These are phyloP conservation scores for Crocodylus rhombifer DNA, from an alignment of 2,797 vertebrate species.

Conservation along the genomic window DNA sequence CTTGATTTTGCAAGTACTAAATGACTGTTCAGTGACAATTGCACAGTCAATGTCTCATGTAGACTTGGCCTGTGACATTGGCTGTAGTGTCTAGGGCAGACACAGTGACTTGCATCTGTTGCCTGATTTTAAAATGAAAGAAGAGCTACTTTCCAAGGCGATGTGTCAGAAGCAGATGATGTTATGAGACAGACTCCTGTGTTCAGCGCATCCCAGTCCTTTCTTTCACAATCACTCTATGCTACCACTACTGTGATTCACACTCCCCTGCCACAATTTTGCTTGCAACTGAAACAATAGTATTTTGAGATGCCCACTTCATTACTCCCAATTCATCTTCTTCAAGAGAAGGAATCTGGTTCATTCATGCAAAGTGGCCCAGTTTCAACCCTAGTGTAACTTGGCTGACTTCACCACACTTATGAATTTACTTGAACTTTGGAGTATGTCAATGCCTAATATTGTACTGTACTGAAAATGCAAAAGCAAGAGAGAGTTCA, in stretches of 20 bases:
- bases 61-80: no score
- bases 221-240: accelerated
- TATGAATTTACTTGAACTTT: not conserved
- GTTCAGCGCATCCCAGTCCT: accelerated
- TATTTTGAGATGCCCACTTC: not conserved
- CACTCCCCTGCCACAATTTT: accelerated
- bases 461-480: not conserved
- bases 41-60: no score
- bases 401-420: not conserved
- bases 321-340: not conserved
- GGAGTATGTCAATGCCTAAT: not conserved
- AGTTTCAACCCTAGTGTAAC: not conserved
- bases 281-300: not conserved
- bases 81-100: accelerated
- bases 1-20: no score
- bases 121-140: not conserved
- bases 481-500: not conserved
- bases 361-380: not conserved
- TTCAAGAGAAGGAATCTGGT: not conserved
- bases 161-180: accelerated
- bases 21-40: no score
- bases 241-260: accelerated
- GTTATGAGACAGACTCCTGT: not conserved
- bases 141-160: not conserved
- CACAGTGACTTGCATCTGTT: not conserved